Base-by-base conservation (phyloP, 2,797 vertebrate genomes). In the Danio tinwini region DNA sequence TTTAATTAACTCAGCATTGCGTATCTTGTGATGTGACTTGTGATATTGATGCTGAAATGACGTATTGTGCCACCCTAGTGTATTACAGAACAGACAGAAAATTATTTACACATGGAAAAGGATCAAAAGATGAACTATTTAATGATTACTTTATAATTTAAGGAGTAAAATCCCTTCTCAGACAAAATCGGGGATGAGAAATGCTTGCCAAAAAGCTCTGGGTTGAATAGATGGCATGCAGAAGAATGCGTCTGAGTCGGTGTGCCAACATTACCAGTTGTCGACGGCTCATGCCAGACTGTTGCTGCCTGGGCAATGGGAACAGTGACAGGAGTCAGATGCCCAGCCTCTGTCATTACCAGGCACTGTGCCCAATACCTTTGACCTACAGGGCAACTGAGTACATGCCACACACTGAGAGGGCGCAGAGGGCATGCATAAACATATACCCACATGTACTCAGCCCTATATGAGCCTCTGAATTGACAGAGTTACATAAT, bases 251-350 rank as follows among this genome's bases (percentile, higher is more conserved):
- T 82, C 76, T 81, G 82, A 81, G 78, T 84, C 50, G 82, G 85
- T 49, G 89, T 94, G 93, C 93, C 93, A 94, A 91, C 85, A 90
- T 89, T 82, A 86, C 86, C 88, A 88, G 88, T 91, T 92, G 92
- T 90, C 49, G 80, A 58, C 84, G 82, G 68, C 84, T 78, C 74
- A 85, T 93, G 93, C 91, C 93, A 93, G 88, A 55, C 76, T 81
- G 86, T 82, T 56, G 70, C 78, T 61, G 86, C 82, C 86, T 67
- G 76, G 90, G 85, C 87, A 85, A 82, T 85, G 88, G 90, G 91
- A 89, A 86, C 81, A 2, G 76, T 93, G 92, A 93, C 93, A 92
- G 87, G 77, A 90, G 87, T 90, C 92, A 93, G 91, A 92, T 86
- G 85, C 87, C 89, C 88, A 83, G 92, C 90, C 91, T 91, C 91